Conservation (phyloP, 1,140 invertebrate species). For the Fopius arisanus region DNA sequence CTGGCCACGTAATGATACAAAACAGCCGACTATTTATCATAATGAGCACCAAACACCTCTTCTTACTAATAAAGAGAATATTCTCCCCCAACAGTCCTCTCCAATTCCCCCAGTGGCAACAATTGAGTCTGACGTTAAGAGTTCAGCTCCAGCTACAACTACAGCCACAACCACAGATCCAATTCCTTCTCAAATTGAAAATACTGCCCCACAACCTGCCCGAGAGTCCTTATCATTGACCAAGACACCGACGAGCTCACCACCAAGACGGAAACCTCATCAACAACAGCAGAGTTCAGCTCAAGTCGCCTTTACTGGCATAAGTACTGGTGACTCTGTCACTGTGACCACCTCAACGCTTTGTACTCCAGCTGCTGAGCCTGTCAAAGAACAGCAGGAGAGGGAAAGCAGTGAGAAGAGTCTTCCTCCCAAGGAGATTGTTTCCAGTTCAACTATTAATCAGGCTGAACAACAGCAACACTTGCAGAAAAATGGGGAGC, state of each 20-base stretch:
- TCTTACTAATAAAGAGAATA: conserved; percentile 43
- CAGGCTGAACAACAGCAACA: conserved; percentile 41
- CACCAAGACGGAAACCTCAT: conserved; percentile 51
- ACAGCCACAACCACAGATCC: not conserved
- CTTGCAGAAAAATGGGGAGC: conserved; percentile 46
- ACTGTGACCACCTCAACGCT: conserved; percentile 30
- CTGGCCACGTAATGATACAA: conserved; percentile 45
- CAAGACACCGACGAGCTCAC: conserved; percentile 48
- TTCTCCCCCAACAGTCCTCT: conserved; percentile 38
- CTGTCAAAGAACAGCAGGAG: conserved; percentile 36
- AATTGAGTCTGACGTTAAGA: conserved; percentile 22
- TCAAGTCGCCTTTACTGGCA: not conserved
- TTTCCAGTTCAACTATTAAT: conserved; percentile 38
- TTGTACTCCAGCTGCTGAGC: conserved; percentile 41
- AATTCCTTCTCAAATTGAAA: not conserved
- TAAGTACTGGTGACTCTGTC: not conserved
- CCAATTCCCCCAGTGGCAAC: not conserved
- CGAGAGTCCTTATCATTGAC: not conserved
- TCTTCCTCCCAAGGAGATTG: conserved; percentile 36
- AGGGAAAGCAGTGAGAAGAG: conserved; percentile 48
- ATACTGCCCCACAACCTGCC: not conserved
- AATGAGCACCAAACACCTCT: conserved; percentile 35
- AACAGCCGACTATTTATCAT: not conserved
- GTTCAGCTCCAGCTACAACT: not conserved
- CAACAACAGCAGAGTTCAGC: conserved; percentile 23